Percentiles rank a stretch among this genome's conserved stretches.
Evolutionary conservation across 1,140 invertebrate species (phyloP).

Genomic region (Temnothorax nylanderi): DNA sequence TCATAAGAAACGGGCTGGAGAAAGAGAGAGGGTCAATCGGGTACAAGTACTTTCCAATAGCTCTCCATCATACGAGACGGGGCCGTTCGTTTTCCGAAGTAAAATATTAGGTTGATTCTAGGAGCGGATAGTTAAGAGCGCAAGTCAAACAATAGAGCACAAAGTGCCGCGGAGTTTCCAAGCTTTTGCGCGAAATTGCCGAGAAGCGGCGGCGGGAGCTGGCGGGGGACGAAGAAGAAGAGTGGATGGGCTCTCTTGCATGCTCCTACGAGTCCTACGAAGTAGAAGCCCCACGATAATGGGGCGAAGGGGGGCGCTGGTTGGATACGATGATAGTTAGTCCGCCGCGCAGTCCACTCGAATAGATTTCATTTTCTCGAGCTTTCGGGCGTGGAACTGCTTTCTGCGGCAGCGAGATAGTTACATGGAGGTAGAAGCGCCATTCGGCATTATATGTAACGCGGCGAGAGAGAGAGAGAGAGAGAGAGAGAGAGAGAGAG

Average conservation of each 20-base stretch:
- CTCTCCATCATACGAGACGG: slow-evolving; percentile 59
- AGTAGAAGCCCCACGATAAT: slow-evolving; percentile 16
- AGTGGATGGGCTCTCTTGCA: slow-evolving; percentile 13
- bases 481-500: too few relatives aligned
- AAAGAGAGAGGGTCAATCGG: slow-evolving; percentile 40
- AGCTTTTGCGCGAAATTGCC: slow-evolving; percentile 51
- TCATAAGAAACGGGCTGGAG: slow-evolving; percentile 14
- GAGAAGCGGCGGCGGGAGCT: slow-evolving; percentile 8
- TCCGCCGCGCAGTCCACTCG: slow-evolving; percentile 61
- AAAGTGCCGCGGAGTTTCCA: slow-evolving; percentile 64
- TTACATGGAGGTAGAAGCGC: slow-evolving; percentile 15
- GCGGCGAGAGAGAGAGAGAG: neutral
- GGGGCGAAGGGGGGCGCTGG: neutral
- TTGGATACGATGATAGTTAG: slow-evolving; percentile 54
- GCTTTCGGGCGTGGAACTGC: slow-evolving; percentile 60
- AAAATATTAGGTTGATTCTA: slow-evolving; percentile 77
- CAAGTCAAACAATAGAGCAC: slow-evolving; percentile 78
- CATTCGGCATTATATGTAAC: slow-evolving; percentile 34
- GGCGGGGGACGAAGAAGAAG: slow-evolving; percentile 26
- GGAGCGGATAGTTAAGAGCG: slow-evolving; percentile 73
- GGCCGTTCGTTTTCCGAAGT: slow-evolving; percentile 68
- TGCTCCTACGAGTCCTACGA: neutral
- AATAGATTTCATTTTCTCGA: slow-evolving; percentile 75
- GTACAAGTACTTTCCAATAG: slow-evolving; percentile 67
- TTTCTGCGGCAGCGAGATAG: slow-evolving; percentile 33